Base-by-base conservation (phyloP, 37 sponge, comb jelly and placozoan genomes). In the Amphimedon queenslandica region DNA sequence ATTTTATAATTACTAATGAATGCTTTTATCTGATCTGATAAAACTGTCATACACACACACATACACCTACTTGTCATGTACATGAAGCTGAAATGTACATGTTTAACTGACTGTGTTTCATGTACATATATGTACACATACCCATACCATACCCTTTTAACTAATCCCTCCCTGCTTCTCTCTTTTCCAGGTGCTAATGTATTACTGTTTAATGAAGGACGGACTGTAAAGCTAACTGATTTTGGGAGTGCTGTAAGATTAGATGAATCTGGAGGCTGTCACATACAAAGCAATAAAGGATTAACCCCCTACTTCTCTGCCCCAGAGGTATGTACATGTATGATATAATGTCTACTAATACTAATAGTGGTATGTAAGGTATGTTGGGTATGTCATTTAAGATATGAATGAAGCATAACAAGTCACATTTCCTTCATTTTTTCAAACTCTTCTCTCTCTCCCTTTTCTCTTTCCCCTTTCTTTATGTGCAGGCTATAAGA, bases 281-380 rank as follows among this genome's bases (percentile, higher is more conserved):
- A 41, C 27, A 1, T 1, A 2, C 27, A 32, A 4, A 32, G 39
- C 3, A 55, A 66, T 57, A 60, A 34, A 16, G 71, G 76, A 39
- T 40, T 37, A 13, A 83, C 84, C 13, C 84, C 84, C 20, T 32
- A 71, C 28, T 83, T 83, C 66, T 66, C 77, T 63, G 53, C 84
- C 11, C 84, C 84, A 27, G 84, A 83, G 84, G 84, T 83, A 31
- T 55, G 37, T 60, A 18, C 13, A 47, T 47, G 51, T 13, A 8
- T 47, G 8, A 18, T 47, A n/a, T 47, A 18, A 47, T 13, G 51
- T 47, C 51, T 18, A 13, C 8, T 13, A 47, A 47, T 13, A 47
- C 8, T 47, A 18, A 47, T 47, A 13, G 51, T 47, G 13, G 13
- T 47, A 13, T 47, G 51, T 47, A 18, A n/a, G n/a, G n/a, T n/a